phyloP scores from a whole-genome alignment of 2,888 invertebrate species.

The Eristalis intricaria region DNA sequence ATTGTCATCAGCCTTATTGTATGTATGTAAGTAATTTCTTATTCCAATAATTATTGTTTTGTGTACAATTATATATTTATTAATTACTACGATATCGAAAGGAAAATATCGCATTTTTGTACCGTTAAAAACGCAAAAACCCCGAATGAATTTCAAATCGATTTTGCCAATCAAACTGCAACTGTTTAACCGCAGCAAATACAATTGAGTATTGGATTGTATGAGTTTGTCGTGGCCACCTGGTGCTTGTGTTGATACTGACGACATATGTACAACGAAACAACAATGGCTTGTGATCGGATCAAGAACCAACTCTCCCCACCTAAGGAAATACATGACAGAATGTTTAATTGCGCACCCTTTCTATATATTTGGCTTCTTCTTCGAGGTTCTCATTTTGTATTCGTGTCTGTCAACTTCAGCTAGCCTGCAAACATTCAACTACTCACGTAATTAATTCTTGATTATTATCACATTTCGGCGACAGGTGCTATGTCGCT shows the following conservation, averaged over 20 bases:
- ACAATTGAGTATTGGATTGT: slow-evolving; percentile 49
- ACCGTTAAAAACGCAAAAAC: too few relatives aligned
- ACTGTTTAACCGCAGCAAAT: slow-evolving; percentile 62
- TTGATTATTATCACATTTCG: slow-evolving; percentile 68
- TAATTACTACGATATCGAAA: too few relatives aligned
- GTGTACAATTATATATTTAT: too few relatives aligned
- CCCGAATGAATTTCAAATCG: slow-evolving; percentile 30
- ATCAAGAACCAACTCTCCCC: slow-evolving; percentile 11
- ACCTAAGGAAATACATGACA: slow-evolving; percentile 49
- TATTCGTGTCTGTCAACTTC: slow-evolving; percentile 39
- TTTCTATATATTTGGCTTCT: slow-evolving; percentile 5
- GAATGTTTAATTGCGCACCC: slow-evolving; percentile 59
- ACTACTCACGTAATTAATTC: slow-evolving; percentile 68
- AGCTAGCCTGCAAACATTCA: slow-evolving; percentile 53
- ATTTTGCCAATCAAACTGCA: slow-evolving; percentile 51
- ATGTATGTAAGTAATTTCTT: not conserved
- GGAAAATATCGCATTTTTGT: not conserved
- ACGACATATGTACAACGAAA: slow-evolving; percentile 31
- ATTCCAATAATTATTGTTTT: too few relatives aligned
- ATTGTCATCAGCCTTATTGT: not conserved
- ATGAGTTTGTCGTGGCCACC: slow-evolving; percentile 58
- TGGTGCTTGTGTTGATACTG: slow-evolving; percentile 59
- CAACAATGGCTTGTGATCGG: slow-evolving; percentile 41
- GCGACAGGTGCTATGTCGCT: slow-evolving; percentile 59
- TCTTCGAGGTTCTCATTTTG: slow-evolving; percentile 34